Conservation (phyloP, 2,113 vertebrate genomes). For the Drymodes brunneopygia region DNA sequence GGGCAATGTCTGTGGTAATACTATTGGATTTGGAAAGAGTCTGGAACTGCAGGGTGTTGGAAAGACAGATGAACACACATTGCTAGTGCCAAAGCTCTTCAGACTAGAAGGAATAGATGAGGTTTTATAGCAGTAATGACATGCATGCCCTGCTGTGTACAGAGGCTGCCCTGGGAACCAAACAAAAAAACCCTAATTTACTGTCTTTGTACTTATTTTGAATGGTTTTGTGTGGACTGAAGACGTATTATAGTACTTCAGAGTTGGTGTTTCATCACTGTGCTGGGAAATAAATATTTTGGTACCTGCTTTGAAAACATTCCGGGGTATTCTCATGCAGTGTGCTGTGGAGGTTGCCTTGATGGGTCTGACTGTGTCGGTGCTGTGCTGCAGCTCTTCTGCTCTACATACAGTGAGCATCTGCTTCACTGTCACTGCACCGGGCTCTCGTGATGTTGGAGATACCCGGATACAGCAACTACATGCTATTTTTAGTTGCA, state of each 20-base stretch:
- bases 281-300: neutral
- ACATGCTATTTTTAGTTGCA: neutral
- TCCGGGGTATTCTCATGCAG: fast-evolving
- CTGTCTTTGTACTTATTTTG: neutral
- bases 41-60: neutral
- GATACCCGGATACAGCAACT: neutral
- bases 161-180: conserved; percentile 20
- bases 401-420: neutral
- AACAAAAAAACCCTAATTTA: neutral
- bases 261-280: neutral
- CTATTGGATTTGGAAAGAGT: neutral
- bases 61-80: neutral
- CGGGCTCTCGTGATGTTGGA: neutral
- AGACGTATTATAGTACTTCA: neutral
- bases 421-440: neutral
- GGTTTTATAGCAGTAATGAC: neutral
- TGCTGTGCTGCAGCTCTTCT: neutral
- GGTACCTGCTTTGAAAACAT: neutral
- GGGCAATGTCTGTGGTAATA: neutral
- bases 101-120: neutral
- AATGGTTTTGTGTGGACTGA: neutral
- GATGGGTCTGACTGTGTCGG: fast-evolving
- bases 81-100: neutral
- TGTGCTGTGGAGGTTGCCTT: neutral
- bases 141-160: neutral